Evolutionary conservation across 2,888 invertebrate genomes (phyloP).

Genomic region (Drosophila formosana): DNA sequence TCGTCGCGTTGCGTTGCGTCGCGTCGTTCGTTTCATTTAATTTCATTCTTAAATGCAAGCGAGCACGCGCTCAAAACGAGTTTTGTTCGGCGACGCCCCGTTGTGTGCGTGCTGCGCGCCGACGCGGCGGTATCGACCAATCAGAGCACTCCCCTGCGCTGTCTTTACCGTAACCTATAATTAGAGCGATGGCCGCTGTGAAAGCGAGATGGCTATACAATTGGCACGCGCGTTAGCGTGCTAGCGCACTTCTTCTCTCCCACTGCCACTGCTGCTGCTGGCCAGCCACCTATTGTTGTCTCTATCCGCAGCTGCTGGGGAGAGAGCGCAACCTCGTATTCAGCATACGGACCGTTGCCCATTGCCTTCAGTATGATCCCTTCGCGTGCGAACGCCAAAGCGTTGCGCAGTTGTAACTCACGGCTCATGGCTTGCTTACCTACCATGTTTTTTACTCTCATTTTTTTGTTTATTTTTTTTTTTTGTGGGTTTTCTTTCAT

Average conservation of each 20-base stretch:
- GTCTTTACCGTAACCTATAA: slow-evolving; percentile 79
- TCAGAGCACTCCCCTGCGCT: slow-evolving; percentile 61
- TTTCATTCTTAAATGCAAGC: slow-evolving; percentile 70
- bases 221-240: slow-evolving; percentile 36
- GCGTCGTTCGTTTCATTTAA: slow-evolving; percentile 16
- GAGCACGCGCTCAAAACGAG: slow-evolving; percentile 59
- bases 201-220: slow-evolving; percentile 49
- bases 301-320: slow-evolving; percentile 5
- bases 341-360: slow-evolving; percentile 21
- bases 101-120: slow-evolving; percentile 48
- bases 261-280: background rate
- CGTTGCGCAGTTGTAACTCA: slow-evolving; percentile 32
- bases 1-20: background rate
- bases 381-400: slow-evolving; percentile 53
- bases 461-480: background rate
- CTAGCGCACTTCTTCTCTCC: slow-evolving; percentile 52
- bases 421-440: background rate
- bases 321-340: slow-evolving; percentile 1
- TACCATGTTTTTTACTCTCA: background rate
- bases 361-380: slow-evolving; percentile 37
- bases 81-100: slow-evolving; percentile 72
- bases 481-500: slow-evolving; percentile 15
- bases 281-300: slow-evolving; percentile 1
- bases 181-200: slow-evolving; percentile 84
- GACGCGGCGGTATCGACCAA: slow-evolving; percentile 66